These are phyloP conservation scores for Rhipidura dahli DNA, from an alignment of 2,113 vertebrate species.

Conservation along the genomic window DNA sequence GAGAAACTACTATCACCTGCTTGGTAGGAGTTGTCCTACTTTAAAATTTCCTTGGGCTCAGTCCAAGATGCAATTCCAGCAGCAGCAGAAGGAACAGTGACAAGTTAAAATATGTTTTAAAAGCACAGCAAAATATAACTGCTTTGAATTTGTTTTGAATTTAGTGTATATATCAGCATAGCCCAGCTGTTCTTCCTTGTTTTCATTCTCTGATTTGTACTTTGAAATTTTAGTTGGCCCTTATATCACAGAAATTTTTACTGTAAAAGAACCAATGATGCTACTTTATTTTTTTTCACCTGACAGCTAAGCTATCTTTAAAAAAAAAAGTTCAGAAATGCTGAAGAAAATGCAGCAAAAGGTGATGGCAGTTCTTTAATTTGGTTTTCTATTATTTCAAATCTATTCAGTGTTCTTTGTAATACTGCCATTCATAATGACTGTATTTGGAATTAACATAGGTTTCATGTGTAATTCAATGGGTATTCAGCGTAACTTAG, in stretches of 20 bases:
- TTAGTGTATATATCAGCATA: not conserved
- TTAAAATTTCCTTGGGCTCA: not conserved
- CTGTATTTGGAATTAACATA: slow-evolving; percentile 68
- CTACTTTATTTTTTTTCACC: not conserved
- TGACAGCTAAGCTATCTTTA: not conserved
- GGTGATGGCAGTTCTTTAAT: slow-evolving; percentile 47
- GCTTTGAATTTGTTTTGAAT: not conserved
- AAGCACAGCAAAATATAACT: not conserved
- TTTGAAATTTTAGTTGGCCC: not conserved
- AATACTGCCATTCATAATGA: slow-evolving; percentile 45
- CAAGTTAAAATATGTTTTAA: not conserved
- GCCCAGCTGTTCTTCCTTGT: not conserved
- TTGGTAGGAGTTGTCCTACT: not conserved
- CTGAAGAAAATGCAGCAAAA: slow-evolving; percentile 30
- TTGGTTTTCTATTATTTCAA: slow-evolving; percentile 46
- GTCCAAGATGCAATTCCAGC: not conserved
- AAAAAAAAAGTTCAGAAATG: not conserved
- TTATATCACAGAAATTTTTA: not conserved
- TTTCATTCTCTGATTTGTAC: not conserved
- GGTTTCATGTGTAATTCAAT: slow-evolving; percentile 50
- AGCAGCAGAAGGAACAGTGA: not conserved
- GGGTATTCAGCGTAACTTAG: slow-evolving; percentile 65
- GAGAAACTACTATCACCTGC: not conserved
- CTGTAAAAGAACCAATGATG: not conserved
- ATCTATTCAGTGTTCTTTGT: slow-evolving; percentile 60